Evolutionary conservation across 2,797 vertebrate genomes (phyloP).

Genomic region (Bryconaethiops microstoma): DNA sequence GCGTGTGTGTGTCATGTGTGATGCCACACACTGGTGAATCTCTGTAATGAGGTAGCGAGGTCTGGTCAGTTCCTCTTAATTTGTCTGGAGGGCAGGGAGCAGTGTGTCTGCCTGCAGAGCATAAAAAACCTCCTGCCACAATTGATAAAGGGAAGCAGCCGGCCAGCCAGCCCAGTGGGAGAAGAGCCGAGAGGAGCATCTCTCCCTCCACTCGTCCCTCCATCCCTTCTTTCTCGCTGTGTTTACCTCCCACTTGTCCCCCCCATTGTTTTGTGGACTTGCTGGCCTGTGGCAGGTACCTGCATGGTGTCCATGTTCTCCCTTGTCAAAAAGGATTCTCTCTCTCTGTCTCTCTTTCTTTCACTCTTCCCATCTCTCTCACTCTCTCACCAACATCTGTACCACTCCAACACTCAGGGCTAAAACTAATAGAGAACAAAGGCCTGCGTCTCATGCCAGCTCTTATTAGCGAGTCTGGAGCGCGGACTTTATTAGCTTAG

Average conservation of each 20-base stretch:
- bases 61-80: slow-evolving; percentile 42
- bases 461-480: neutral
- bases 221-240: slow-evolving; percentile 21
- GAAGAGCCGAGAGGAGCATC: neutral
- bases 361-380: slow-evolving; percentile 6
- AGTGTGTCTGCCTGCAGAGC: slow-evolving; percentile 14
- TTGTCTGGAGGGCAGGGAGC: slow-evolving; percentile 22
- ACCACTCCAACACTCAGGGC: slow-evolving; percentile 21
- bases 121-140: slow-evolving; percentile 42
- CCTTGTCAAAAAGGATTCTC: slow-evolving; percentile 41
- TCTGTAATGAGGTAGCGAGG: slow-evolving; percentile 21
- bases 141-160: slow-evolving; percentile 28
- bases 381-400: slow-evolving; percentile 15
- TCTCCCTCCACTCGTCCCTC: slow-evolving; percentile 16
- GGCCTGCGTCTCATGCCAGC: slow-evolving; percentile 9
- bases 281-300: slow-evolving; percentile 46
- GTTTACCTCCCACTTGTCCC: slow-evolving; percentile 25
- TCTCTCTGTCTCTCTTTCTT: neutral
- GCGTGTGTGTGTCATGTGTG: neutral
- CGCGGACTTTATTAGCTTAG: neutral
- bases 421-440: slow-evolving; percentile 37
- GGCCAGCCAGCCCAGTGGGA: slow-evolving; percentile 25
- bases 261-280: neutral
- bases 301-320: slow-evolving; percentile 46
- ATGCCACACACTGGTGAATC: slow-evolving; percentile 31